Evolutionary conservation across 2,113 vertebrate species (phyloP).

Genomic region (Odocoileus virginianus): DNA sequence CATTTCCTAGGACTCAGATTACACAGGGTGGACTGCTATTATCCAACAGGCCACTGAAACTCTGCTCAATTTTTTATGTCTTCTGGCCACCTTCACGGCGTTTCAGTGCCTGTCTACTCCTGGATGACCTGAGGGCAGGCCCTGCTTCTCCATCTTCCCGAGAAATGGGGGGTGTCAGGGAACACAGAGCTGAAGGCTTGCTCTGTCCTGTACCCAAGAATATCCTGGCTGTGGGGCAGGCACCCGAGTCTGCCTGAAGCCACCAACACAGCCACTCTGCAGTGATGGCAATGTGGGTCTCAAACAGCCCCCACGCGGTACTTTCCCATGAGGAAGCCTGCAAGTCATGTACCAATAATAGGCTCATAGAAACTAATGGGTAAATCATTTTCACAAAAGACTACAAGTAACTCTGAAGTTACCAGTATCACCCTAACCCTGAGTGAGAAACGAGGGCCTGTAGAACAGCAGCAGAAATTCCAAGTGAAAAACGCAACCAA

Average conservation of each 20-base stretch:
- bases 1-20: background rate
- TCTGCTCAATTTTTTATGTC: background rate
- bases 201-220: background rate
- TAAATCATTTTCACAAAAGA: background rate
- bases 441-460: background rate
- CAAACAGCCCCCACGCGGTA: background rate
- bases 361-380: background rate
- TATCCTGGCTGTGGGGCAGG: background rate
- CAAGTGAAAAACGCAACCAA: background rate
- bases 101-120: background rate
- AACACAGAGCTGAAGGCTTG: rapidly evolving
- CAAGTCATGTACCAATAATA: background rate
- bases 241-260: background rate
- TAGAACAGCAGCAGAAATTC: background rate
- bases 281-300: background rate
- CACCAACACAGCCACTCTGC: background rate
- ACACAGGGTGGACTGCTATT: background rate
- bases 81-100: background rate
- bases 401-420: background rate
- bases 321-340: background rate
- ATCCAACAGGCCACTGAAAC: background rate
- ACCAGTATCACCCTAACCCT: background rate
- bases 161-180: background rate
- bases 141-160: background rate
- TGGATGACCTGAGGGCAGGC: background rate